Evolutionary conservation across 1,140 invertebrate genomes (phyloP), one percentile per base, ranked within the genome.

Genomic region (Halyomorpha halys): DNA sequence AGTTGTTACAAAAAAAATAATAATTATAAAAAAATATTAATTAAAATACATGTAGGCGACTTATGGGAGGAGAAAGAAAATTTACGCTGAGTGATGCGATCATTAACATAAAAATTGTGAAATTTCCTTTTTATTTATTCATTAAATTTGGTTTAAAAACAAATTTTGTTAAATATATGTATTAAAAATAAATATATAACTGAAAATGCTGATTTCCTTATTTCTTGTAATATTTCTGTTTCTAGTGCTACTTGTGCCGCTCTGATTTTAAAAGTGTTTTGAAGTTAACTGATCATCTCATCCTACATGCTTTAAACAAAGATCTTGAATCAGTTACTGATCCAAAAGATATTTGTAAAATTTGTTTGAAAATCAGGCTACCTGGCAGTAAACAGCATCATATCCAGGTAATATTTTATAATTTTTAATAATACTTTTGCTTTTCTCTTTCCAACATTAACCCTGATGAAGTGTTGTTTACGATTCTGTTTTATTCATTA

Each of bases 211-310:
- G n/a, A n/a, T n/a, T n/a, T n/a, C n/a, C n/a, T n/a, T n/a, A n/a
- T 59, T 59, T 59, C 25, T 59, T 2, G 14, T 6, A 13, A 9
- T 59, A 56, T 27, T 30, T 30, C 8, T 59, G 53, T 15, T 72
- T 76, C 13, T 73, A 82, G 75, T 83, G 80, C 66, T 76, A 79
- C 19, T 74, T 83, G 69, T 80, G 86, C 75, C 69, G 75, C 71
- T 67, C 79, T 66, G 72, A 75, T 23, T 80, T 82, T 71, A 71
- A 76, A 65, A 79, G 82, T 61, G 81, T 85, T 77, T 79, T 80
- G 1, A 77, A 81, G 53, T 76, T 90, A 2, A 83, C 86, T 78
- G 77, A 79, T 11, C 88, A 91, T 72, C 73, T 89, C 65, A 82
- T 84, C 54, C 75, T 73, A 8, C 88, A 91, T 71, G 72, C 74